Conservation (phyloP, 2,113 vertebrate species). For the Phyllopteryx taeniolatus region DNA sequence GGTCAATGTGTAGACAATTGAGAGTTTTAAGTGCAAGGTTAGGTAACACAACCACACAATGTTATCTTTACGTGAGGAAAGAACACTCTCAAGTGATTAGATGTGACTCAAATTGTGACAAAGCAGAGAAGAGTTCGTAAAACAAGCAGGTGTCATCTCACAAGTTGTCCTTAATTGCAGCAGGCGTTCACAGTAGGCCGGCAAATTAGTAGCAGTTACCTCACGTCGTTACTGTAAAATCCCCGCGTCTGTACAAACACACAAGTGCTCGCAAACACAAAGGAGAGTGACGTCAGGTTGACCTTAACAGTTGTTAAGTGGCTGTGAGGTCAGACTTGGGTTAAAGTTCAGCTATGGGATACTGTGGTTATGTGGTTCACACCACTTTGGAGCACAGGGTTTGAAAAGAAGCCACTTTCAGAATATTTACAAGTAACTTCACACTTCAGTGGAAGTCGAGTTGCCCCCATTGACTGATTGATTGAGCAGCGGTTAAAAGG, state of each 20-base stretch:
- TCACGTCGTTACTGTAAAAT: constrained; percentile 77
- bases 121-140: constrained; percentile 11
- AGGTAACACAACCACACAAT: background rate
- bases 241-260: constrained; percentile 21
- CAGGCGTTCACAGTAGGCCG: constrained; percentile 85
- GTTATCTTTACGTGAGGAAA: background rate
- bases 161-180: constrained; percentile 92
- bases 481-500: too few species aligned
- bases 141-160: constrained; percentile 44
- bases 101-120: constrained; percentile 33
- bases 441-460: too few species aligned
- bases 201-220: constrained; percentile 90
- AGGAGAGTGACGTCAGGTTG: constrained; percentile 38
- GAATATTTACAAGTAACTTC: too few species aligned
- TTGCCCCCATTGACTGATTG: too few species aligned
- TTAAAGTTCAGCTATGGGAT: constrained; percentile 38
- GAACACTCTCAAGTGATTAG: constrained; percentile 16
- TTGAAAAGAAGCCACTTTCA: background rate
- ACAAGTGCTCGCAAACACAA: constrained; percentile 30
- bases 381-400: background rate
- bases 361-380: background rate
- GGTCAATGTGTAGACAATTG: too few species aligned
- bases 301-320: constrained; percentile 35
- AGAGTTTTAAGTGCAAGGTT: background rate
- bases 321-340: constrained; percentile 31